Conservation (phyloP, 2,113 vertebrate genomes). For the Synchiropus splendidus region DNA sequence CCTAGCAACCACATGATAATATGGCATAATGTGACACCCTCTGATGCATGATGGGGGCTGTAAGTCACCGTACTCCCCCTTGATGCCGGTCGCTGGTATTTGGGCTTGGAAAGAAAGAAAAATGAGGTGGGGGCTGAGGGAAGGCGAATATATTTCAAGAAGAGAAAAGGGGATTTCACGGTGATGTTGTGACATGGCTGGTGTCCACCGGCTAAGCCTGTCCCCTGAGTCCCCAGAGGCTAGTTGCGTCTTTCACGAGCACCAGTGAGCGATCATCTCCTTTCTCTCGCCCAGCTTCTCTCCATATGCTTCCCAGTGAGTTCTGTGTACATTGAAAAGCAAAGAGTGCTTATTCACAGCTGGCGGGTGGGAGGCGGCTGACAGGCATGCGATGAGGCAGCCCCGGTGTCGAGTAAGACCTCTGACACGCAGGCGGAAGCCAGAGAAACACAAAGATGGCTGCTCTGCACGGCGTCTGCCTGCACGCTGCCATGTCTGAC, state of each 20-base stretch:
- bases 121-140: constrained; percentile 6
- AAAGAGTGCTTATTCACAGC: constrained; percentile 1
- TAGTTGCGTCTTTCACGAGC: constrained; percentile 16
- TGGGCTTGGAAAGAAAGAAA: constrained; percentile 37
- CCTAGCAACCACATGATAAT: constrained; percentile 67
- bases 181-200: constrained; percentile 45
- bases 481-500: constrained; percentile 39
- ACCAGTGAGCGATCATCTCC: constrained; percentile 15
- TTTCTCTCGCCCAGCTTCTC: constrained; percentile 16
- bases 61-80: constrained; percentile 38
- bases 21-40: constrained; percentile 65
- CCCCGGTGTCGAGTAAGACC: constrained; percentile 18
- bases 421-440: constrained; percentile 34
- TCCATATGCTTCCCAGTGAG: constrained; percentile 20
- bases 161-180: constrained; percentile 50
- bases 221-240: constrained; percentile 43
- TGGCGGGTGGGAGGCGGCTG: constrained; percentile 30
- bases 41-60: constrained; percentile 59
- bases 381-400: constrained; percentile 49
- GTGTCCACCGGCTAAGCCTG: constrained; percentile 44
- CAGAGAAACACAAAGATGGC: constrained; percentile 56
- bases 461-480: constrained; percentile 27
- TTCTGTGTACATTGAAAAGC: constrained; percentile 13
- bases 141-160: constrained; percentile 28
- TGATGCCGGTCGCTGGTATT: constrained; percentile 30